Evolutionary conservation across 1,140 invertebrate genomes (phyloP).

Genomic region (Cotesia chilonis): DNA sequence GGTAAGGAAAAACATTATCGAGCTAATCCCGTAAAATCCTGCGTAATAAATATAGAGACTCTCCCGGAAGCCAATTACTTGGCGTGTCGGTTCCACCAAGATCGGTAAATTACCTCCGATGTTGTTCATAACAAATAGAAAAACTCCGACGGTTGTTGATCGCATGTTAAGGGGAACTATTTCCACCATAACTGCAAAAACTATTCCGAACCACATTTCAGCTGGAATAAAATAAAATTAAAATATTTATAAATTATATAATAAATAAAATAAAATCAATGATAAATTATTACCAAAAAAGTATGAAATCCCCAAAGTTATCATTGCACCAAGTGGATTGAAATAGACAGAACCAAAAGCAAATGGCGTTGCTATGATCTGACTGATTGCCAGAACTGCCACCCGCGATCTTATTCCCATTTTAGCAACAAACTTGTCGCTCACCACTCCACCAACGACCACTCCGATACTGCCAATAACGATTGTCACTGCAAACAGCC

Average conservation of each 20-base stretch:
- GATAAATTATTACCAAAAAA: conserved; percentile 74
- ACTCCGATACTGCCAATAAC: conserved; percentile 88
- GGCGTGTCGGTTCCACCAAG: conserved; percentile 83
- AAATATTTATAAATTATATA: too few species aligned
- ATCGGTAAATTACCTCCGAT: conserved; percentile 92
- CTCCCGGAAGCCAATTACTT: conserved; percentile 81
- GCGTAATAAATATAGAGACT: conserved; percentile 88
- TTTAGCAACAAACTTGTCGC: conserved; percentile 88
- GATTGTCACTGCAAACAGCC: conserved; percentile 87
- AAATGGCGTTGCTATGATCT: conserved; percentile 86
- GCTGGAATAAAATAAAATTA: conserved; percentile 65
- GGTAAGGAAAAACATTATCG: conserved; percentile 56
- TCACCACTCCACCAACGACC: conserved; percentile 85
- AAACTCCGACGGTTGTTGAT: conserved; percentile 85
- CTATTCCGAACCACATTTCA: conserved; percentile 93
- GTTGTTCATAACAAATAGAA: conserved; percentile 92
- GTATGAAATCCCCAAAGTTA: conserved; percentile 84
- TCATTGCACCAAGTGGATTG: conserved; percentile 83
- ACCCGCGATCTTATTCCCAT: conserved; percentile 87
- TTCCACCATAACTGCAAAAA: conserved; percentile 88
- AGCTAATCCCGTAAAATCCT: conserved; percentile 84
- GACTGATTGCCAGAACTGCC: conserved; percentile 82
- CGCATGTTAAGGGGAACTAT: conserved; percentile 82
- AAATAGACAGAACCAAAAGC: conserved; percentile 90
- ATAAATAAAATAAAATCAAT: too few species aligned